These are phyloP conservation scores for Psittacus erithacus DNA, from an alignment of 2,113 vertebrate genomes.

Conservation along the genomic window DNA sequence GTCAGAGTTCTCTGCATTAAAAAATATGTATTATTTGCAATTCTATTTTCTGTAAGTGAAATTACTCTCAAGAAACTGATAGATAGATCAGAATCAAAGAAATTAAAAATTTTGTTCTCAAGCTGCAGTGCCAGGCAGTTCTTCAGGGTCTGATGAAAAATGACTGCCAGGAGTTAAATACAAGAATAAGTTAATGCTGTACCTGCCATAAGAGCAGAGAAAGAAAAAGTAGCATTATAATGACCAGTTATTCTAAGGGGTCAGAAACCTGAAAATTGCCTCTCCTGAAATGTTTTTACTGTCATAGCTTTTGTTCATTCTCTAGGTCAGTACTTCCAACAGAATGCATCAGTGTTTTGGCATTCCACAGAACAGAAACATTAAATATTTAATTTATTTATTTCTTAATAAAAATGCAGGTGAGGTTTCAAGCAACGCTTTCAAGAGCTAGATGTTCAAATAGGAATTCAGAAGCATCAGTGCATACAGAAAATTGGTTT, in stretches of 20 bases:
- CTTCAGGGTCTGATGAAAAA: background rate
- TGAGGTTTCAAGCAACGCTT: background rate
- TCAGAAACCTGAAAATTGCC: background rate
- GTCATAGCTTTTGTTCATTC: background rate
- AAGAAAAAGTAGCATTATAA: background rate
- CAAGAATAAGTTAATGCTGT: background rate
- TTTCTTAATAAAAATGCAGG: background rate
- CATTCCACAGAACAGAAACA: background rate
- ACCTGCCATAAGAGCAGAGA: background rate
- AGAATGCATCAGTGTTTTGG: background rate
- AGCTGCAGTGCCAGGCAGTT: background rate
- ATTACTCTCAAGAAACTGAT: background rate
- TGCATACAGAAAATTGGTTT: background rate
- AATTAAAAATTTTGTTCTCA: background rate
- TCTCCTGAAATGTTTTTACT: background rate
- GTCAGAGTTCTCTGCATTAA: background rate
- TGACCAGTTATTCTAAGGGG: background rate
- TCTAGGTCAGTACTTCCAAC: background rate
- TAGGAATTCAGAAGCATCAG: background rate
- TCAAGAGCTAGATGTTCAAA: background rate
- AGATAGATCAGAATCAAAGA: background rate
- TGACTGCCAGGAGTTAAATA: background rate
- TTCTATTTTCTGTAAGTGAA: background rate
- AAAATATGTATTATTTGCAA: background rate
- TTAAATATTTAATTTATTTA: background rate